phyloP scores from a whole-genome alignment of 2,888 invertebrate genomes.

The Arge pagana region DNA sequence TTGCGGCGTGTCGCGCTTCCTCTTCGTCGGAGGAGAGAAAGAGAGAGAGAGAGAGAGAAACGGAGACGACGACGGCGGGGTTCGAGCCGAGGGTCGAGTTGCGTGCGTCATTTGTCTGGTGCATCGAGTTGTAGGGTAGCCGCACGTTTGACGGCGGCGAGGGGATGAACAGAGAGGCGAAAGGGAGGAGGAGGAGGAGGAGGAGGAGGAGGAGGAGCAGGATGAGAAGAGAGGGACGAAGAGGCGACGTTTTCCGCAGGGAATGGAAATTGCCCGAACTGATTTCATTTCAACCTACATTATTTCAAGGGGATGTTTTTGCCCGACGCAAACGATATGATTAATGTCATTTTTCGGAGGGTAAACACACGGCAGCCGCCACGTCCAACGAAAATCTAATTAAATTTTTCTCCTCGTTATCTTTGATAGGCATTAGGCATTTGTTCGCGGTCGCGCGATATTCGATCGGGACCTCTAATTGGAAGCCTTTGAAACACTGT shows the following conservation, averaged over 20 bases:
- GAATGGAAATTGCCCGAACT: slow-evolving; percentile 56
- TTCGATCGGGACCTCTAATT: not conserved
- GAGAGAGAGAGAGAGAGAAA: too few species aligned
- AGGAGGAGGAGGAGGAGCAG: slow-evolving; percentile 35
- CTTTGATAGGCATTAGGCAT: slow-evolving; percentile 8
- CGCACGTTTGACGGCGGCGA: slow-evolving; percentile 24
- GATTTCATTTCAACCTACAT: slow-evolving; percentile 57
- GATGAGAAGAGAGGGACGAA: slow-evolving; percentile 1
- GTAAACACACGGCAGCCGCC: slow-evolving; percentile 16
- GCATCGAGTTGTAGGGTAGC: slow-evolving; percentile 38
- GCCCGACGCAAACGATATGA: slow-evolving; percentile 39
- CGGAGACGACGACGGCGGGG: slow-evolving; percentile 41
- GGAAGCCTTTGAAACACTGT: too few species aligned
- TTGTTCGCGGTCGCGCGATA: slow-evolving; percentile 9
- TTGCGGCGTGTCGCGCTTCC: slow-evolving; percentile 31
- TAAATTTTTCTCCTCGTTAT: slow-evolving; percentile 23
- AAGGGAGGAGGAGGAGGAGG: slow-evolving; percentile 27
- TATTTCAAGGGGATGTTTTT: slow-evolving; percentile 51
- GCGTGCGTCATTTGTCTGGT: slow-evolving; percentile 54
- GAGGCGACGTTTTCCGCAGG: slow-evolving; percentile 18
- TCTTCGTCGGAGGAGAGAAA: too few species aligned
- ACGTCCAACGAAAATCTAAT: slow-evolving; percentile 18
- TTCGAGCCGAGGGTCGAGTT: slow-evolving; percentile 37
- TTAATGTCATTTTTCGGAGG: slow-evolving; percentile 53
- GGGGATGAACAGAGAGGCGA: slow-evolving; percentile 12